Evolutionary conservation across 2,113 vertebrate genomes (phyloP).

Genomic region (Pollimyrus isidori): DNA sequence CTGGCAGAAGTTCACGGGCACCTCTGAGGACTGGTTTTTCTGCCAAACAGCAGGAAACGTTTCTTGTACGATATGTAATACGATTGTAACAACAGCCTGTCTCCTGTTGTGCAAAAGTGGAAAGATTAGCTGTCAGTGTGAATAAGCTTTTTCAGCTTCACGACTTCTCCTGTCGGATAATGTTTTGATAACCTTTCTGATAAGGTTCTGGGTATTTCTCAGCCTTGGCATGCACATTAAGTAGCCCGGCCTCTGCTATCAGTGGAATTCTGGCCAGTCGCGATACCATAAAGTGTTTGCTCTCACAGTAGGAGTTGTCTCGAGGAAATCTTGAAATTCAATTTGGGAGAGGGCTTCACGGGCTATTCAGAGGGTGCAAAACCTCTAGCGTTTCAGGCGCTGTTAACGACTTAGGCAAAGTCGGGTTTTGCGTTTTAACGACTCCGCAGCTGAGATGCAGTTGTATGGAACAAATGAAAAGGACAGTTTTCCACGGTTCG

Average conservation of each 20-base stretch:
- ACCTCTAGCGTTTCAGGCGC: too few species aligned
- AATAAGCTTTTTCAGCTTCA: slow-evolving; percentile 12
- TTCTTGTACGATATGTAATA: slow-evolving; percentile 14
- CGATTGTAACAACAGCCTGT: slow-evolving; percentile 7
- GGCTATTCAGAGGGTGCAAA: not conserved
- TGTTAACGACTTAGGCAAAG: not conserved
- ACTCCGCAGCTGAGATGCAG: not conserved
- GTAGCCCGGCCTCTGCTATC: not conserved
- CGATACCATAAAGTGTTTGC: not conserved
- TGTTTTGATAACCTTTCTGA: slow-evolving; percentile 15
- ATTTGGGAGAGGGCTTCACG: not conserved
- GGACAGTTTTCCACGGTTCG: slow-evolving; percentile 8
- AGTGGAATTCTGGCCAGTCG: slow-evolving; percentile 3
- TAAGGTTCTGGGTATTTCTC: slow-evolving; percentile 6
- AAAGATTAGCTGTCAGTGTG: slow-evolving; percentile 16
- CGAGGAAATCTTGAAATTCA: slow-evolving; percentile 9
- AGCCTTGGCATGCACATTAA: not conserved
- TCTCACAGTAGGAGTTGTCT: not conserved
- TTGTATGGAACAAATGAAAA: not conserved
- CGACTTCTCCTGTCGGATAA: slow-evolving; percentile 11
- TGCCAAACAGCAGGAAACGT: not conserved
- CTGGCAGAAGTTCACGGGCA: not conserved
- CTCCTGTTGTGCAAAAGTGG: slow-evolving; percentile 8
- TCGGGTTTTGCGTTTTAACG: not conserved
- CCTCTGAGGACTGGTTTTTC: not conserved